These are phyloP conservation scores for Eulithis testata DNA, from an alignment of 2,888 invertebrate genomes.

Conservation along the genomic window DNA sequence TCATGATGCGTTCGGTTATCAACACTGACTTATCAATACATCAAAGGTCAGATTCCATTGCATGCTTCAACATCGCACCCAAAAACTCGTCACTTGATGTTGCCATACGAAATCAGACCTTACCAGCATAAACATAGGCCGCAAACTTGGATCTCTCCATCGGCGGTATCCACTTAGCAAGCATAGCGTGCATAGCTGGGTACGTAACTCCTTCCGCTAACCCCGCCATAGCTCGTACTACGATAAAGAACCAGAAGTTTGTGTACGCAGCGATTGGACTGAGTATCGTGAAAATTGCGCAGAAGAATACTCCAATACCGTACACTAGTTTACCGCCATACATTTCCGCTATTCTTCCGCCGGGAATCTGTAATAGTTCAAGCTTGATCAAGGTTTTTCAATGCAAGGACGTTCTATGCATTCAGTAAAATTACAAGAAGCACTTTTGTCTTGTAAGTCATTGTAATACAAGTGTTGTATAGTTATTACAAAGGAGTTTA, in stretches of 20 bases:
- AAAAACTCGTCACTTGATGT: too few species aligned
- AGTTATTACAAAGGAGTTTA: too few species aligned
- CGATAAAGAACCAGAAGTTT: slow-evolving; percentile 88
- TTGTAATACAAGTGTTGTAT: too few species aligned
- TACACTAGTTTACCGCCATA: slow-evolving; percentile 95
- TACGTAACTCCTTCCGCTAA: slow-evolving; percentile 96
- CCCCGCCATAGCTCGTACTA: slow-evolving; percentile 91
- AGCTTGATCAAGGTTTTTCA: too few species aligned
- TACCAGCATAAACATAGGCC: slow-evolving; percentile 93
- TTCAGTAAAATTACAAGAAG: too few species aligned
- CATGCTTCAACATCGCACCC: too few species aligned
- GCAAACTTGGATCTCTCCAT: slow-evolving; percentile 95
- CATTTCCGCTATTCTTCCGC: slow-evolving; percentile 92
- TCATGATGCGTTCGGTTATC: too few species aligned
- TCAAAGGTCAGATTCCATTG: too few species aligned
- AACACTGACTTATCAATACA: too few species aligned
- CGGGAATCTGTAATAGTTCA: slow-evolving; percentile 80
- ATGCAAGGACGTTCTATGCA: too few species aligned
- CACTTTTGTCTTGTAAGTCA: too few species aligned
- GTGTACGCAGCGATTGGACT: slow-evolving; percentile 92
- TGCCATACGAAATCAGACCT: slow-evolving; percentile 29
- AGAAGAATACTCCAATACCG: slow-evolving; percentile 91
- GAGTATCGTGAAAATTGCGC: slow-evolving; percentile 92
- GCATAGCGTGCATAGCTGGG: slow-evolving; percentile 97
- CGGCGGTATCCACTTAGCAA: slow-evolving; percentile 97